Evolutionary conservation across 2,888 invertebrate species (phyloP), one percentile per base, ranked within the genome.

Genomic region (Endotricha flammealis): DNA sequence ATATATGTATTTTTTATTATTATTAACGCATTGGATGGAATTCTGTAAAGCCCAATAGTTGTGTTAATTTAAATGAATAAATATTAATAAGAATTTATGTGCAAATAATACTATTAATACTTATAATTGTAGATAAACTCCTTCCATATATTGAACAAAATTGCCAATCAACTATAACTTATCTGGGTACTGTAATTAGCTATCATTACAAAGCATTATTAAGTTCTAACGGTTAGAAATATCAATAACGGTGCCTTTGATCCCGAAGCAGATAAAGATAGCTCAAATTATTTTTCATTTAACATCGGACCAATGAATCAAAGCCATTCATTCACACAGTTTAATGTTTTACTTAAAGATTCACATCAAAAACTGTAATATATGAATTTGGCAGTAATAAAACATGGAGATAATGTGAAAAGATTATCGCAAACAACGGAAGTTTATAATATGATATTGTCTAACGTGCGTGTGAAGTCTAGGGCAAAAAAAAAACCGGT

Each of bases 131-230:
- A n/a, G 6, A 20, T 20, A 2, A 20, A 20, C 3, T 20, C 20
- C 20, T 20, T 4, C n/a, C n/a, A 20, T 6, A 20, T 6, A 20
- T 2, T 20, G 2, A 4, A 2, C n/a, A 20, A 2, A 2, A 20
- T 20, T 20, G 20, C 8, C 20, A 20, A 20, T 20, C 6, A 4
- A 20, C 7, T 4, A n/a, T 20, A n/a, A n/a, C n/a, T n/a, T n/a
- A 3, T 20, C 4, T 20, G n/a, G 7, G 20, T 20, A 20, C n/a
- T 20, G 20, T 32, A 34, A 7, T 25, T 33, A 33, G 23, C 36
- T 39, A 57, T 53, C 53, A 44, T 65, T 63, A 68, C 57, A 49
- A 58, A 53, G 64, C 64, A 54, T 40, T 57, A 59, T 63, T 54
- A 32, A 22, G 32, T 40, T 39, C 43, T 46, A 46, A 48, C 42